Conservation (phyloP, 2,113 vertebrate species). For the Cyprinodon brontotheroides region DNA sequence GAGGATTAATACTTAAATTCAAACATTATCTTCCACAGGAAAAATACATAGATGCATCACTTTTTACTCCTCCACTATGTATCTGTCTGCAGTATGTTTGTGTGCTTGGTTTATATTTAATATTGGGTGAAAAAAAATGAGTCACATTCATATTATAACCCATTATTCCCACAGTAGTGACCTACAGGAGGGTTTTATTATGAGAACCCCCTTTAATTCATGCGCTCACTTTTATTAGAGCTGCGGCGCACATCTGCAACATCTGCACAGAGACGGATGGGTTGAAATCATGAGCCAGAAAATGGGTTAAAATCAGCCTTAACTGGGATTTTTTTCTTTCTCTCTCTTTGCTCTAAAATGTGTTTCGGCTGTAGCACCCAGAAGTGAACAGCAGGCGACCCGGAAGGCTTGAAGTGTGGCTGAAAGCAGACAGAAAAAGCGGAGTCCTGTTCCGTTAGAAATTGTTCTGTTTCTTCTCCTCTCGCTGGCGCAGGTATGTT, state of each 20-base stretch:
- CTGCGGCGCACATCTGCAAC: not conserved
- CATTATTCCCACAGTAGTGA: not conserved
- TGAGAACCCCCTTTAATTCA: not conserved
- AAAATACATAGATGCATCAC: slow-evolving; percentile 2
- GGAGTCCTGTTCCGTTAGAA: slow-evolving; percentile 63
- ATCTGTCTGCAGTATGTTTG: not conserved
- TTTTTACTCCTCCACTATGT: not conserved
- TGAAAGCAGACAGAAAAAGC: slow-evolving; percentile 77
- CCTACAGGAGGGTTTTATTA: not conserved
- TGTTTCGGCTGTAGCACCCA: slow-evolving; percentile 84
- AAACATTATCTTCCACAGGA: not conserved
- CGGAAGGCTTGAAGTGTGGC: slow-evolving; percentile 89
- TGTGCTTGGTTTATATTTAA: not conserved
- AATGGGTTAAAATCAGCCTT: slow-evolving; percentile 55
- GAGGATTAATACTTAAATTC: slow-evolving; percentile 53
- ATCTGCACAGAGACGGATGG: slow-evolving; percentile 5
- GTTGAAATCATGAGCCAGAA: slow-evolving; percentile 22
- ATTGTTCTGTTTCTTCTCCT: slow-evolving; percentile 22
- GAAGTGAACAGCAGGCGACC: slow-evolving; percentile 95
- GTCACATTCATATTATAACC: not conserved
- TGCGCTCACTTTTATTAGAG: not conserved
- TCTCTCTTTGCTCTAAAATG: slow-evolving; percentile 20
- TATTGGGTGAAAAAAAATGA: not conserved
- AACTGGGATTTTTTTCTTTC: slow-evolving; percentile 2
- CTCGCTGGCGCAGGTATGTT: slow-evolving; percentile 76